These are phyloP conservation scores for Eptesicus fuscus DNA, from an alignment of 2,113 vertebrate species.

Conservation along the genomic window DNA sequence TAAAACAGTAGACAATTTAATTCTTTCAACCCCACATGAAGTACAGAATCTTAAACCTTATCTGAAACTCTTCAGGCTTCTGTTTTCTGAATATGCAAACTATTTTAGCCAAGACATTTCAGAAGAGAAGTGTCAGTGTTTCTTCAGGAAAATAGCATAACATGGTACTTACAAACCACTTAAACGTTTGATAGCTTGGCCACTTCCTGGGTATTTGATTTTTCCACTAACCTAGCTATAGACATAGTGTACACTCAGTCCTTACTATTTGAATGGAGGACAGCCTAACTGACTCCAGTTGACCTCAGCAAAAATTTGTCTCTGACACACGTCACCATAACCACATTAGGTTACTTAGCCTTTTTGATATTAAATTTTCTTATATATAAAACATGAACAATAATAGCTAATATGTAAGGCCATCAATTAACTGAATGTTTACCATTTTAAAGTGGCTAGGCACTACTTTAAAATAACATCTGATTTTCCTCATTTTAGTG, in stretches of 20 bases:
- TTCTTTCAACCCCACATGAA: not conserved
- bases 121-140: not conserved
- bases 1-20: not conserved
- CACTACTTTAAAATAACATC: not conserved
- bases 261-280: not conserved
- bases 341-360: not conserved
- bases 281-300: not conserved
- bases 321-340: not conserved
- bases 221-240: not conserved
- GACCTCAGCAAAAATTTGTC: not conserved
- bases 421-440: not conserved
- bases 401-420: not conserved
- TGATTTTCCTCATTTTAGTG: not conserved
- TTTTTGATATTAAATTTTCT: not conserved
- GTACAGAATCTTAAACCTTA: not conserved
- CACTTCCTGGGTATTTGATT: not conserved
- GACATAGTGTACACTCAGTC: not conserved
- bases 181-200: not conserved
- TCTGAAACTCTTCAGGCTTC: not conserved
- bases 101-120: not conserved
- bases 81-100: not conserved
- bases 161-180: not conserved
- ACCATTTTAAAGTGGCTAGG: not conserved
- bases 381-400: not conserved
- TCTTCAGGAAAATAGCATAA: not conserved